Conservation (phyloP, 2,797 vertebrate genomes). For the Psittacula derbiana region DNA sequence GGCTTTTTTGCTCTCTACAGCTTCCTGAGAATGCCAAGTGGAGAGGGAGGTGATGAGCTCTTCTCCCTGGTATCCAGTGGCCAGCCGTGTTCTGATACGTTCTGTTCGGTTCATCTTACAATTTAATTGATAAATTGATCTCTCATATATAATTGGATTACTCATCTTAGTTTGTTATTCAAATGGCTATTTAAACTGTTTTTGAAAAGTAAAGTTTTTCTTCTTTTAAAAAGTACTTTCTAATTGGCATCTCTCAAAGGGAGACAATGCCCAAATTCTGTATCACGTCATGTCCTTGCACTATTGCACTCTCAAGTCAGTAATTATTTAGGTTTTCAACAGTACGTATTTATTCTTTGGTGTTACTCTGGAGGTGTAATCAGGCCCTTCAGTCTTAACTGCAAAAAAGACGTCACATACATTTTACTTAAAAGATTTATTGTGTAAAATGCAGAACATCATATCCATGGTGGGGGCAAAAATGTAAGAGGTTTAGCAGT, state of each 20-base stretch:
- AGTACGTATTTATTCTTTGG: neutral
- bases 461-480: neutral
- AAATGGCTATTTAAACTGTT: neutral
- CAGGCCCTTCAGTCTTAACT: neutral
- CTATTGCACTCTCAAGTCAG: neutral
- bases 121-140: neutral
- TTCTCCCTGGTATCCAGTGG: neutral
- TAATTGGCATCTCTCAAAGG: neutral
- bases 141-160: neutral
- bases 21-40: neutral
- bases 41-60: neutral
- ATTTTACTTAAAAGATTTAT: neutral
- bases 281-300: neutral
- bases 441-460: neutral
- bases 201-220: neutral
- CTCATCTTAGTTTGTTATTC: neutral
- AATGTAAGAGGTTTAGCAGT: neutral
- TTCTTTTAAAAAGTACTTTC: neutral
- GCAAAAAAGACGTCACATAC: neutral
- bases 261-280: neutral
- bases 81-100: neutral
- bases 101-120: neutral
- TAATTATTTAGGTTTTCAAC: neutral
- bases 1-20: neutral
- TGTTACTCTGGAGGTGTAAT: neutral